Evolutionary conservation across 1,140 invertebrate species (phyloP).

Genomic region (Ditylenchus dipsaci): DNA sequence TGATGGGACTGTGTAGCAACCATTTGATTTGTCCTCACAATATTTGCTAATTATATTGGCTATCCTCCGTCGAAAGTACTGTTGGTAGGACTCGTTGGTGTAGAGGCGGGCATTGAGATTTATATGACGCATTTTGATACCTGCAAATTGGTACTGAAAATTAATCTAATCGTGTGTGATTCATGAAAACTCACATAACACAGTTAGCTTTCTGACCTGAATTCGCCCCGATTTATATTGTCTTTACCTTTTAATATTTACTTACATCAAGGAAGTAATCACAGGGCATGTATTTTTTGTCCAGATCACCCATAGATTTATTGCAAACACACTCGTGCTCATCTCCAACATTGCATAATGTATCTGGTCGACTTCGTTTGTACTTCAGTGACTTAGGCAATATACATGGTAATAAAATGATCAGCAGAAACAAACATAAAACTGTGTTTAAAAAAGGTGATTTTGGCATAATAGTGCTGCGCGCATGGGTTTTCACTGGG

Average conservation of each 20-base stretch:
- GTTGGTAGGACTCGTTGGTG: slow-evolving; percentile 54
- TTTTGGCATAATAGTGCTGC: no score
- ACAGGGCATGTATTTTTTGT: slow-evolving; percentile 25
- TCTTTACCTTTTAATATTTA: slow-evolving; percentile 7
- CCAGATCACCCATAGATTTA: slow-evolving; percentile 34
- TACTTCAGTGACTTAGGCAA: neutral
- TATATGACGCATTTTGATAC: slow-evolving; percentile 46
- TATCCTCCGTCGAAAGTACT: slow-evolving; percentile 56
- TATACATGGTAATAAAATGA: neutral
- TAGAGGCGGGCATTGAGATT: slow-evolving; percentile 47
- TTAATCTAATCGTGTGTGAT: no score
- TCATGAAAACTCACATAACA: slow-evolving; percentile 19
- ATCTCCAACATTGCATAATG: slow-evolving; percentile 37
- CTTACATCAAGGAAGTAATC: slow-evolving; percentile 41
- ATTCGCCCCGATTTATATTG: slow-evolving; percentile 26
- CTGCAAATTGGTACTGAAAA: no score
- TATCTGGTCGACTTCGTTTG: slow-evolving; percentile 13
- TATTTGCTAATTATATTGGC: slow-evolving; percentile 48
- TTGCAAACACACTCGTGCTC: slow-evolving; percentile 47
- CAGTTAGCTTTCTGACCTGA: slow-evolving; percentile 41
- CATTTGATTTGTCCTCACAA: slow-evolving; percentile 51
- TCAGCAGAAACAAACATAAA: neutral
- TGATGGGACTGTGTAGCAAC: slow-evolving; percentile 37
- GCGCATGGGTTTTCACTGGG: no score
- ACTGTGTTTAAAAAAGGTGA: neutral